Evolutionary conservation across 2,888 invertebrate species (phyloP).

Genomic region (Pristionchus japonicus): DNA sequence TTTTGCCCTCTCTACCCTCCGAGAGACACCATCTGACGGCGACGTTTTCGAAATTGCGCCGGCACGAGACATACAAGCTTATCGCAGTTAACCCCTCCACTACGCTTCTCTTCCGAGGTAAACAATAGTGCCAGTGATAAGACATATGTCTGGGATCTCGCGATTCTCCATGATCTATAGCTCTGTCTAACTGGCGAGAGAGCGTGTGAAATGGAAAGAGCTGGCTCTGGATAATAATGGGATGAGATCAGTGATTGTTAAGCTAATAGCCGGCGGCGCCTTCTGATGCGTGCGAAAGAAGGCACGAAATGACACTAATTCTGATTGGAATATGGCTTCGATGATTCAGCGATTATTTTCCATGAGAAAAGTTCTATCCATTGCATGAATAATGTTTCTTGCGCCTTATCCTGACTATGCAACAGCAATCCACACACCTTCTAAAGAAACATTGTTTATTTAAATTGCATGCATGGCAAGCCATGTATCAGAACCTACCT

Average conservation of each 20-base stretch:
- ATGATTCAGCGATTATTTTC: no score
- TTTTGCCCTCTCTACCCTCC: neutral
- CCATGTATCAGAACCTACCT: no score
- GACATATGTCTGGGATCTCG: neutral
- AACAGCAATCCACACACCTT: no score
- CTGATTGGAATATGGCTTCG: no score
- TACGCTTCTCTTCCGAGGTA: neutral
- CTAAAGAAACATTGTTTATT: no score
- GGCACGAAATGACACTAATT: no score
- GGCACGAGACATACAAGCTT: neutral
- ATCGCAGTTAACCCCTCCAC: conserved; percentile 4
- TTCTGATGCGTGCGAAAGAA: neutral
- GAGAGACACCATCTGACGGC: neutral
- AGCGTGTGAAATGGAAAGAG: neutral
- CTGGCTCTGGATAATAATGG: neutral
- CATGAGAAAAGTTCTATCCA: neutral
- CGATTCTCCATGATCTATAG: neutral
- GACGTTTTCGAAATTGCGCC: conserved; percentile 6
- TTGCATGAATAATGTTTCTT: no score
- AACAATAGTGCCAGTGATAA: neutral
- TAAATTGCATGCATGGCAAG: no score
- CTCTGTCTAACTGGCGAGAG: neutral
- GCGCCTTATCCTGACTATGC: neutral
- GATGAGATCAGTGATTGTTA: neutral
- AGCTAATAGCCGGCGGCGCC: neutral